Conservation (phyloP, 2,888 invertebrate species). For the Lithophane semibrunnea region DNA sequence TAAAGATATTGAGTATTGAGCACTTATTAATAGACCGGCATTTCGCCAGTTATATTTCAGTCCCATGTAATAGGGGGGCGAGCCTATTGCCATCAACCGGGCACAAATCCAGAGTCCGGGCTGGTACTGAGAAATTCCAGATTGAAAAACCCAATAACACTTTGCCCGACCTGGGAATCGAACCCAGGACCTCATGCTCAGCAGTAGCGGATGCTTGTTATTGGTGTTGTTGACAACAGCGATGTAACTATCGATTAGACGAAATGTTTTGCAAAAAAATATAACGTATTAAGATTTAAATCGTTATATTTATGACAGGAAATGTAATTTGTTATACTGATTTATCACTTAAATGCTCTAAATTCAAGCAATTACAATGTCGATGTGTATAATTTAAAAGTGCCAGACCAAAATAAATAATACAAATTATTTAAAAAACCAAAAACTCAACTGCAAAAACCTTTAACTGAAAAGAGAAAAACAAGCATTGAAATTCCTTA, state of each 20-base stretch:
- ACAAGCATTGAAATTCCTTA: too few relatives aligned
- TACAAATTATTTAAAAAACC: too few relatives aligned
- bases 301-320: constrained; percentile 37
- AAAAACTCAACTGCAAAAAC: too few relatives aligned
- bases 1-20: too few relatives aligned
- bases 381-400: constrained; percentile 27
- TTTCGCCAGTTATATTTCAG: not conserved
- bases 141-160: too few relatives aligned
- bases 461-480: too few relatives aligned
- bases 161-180: too few relatives aligned
- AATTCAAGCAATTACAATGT: constrained; percentile 36
- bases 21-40: too few relatives aligned
- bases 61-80: not conserved
- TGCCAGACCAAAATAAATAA: not conserved
- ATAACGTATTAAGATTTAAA: constrained; percentile 8
- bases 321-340: constrained; percentile 42
- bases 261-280: constrained; percentile 28
- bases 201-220: not conserved
- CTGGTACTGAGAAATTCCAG: not conserved
- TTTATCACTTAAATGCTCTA: constrained; percentile 40
- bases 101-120: too few relatives aligned
- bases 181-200: too few relatives aligned
- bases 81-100: not conserved
- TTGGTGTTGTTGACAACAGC: not conserved
- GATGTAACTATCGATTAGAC: not conserved